phyloP scores from a whole-genome alignment of 2,113 vertebrate species.

The Prolemur simus region DNA sequence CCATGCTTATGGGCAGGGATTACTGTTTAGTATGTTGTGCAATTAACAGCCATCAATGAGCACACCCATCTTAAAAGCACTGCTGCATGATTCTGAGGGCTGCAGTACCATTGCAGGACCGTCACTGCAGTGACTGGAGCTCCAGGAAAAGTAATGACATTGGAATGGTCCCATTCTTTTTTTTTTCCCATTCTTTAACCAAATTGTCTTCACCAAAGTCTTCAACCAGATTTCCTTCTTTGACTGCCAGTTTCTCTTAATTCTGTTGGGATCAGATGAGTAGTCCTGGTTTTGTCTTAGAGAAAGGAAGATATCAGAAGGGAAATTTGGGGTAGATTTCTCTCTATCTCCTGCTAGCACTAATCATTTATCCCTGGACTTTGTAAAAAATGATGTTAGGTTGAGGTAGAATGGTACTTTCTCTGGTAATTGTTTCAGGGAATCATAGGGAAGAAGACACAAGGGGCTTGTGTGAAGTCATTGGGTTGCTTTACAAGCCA shows the following conservation, averaged over 20 bases:
- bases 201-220: not conserved
- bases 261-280: not conserved
- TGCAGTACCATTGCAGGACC: rapidly evolving
- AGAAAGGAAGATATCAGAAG: not conserved
- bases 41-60: not conserved
- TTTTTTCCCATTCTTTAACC: not conserved
- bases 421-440: not conserved
- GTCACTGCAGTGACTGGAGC: not conserved
- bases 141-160: not conserved
- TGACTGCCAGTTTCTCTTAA: not conserved
- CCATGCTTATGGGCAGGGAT: not conserved
- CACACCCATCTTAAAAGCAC: not conserved
- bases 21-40: not conserved
- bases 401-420: not conserved
- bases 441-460: not conserved
- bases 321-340: not conserved
- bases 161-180: not conserved
- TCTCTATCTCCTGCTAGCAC: not conserved
- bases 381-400: not conserved
- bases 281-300: not conserved
- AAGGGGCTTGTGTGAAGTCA: not conserved
- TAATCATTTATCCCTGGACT: not conserved
- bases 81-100: not conserved
- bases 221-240: not conserved
- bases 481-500: not conserved